Base-by-base conservation (phyloP, 2,113 vertebrate genomes). In the Girardinichthys multiradiatus region DNA sequence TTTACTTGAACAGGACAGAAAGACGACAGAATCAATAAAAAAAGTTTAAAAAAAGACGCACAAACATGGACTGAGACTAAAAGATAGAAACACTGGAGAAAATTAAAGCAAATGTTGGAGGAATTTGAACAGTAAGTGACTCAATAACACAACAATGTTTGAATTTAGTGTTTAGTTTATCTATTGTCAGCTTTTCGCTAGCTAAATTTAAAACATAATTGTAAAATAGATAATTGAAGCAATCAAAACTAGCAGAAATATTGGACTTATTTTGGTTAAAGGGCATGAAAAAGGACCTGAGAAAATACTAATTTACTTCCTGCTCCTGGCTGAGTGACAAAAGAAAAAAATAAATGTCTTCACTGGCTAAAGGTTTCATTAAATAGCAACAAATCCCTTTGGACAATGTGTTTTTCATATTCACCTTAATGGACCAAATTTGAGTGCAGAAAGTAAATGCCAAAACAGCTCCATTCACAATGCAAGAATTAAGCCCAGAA, bases 1-100 rank as follows among this genome's bases (percentile, higher is more conserved):
- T 82, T 90, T 68, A 71, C 84, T 84, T 78, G 73, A 82, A 84
- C 61, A 69, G n/a, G 66, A 77, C 71, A 80, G 57, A 28, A 60
- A 66, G 58, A 73, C 21, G 80, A 63, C 30, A 31, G 65, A 85
- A 77, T 57, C 67, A 79, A 59, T 37, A 45, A 26, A 84, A 42
- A 67, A 30, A 77, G 19, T 89, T 17, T 37, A 45, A 26, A 84
- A 42, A 67, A 30, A 77, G 19, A 90, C 19, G 76, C 51, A 76
- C 57, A 81, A 57, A 78, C 24, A 67, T 19, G 77, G 48, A 77
- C 76, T 27, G 48, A 66, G 66, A 81, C 37, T 68, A 86, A 54
- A 63, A 88, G 39, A 91, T 51, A 81, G 39, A 79, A 76, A 81
- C 68, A 76, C 63, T 86, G 62, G 65, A 74, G 65, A 74, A 78